Evolutionary conservation across 2,888 invertebrate genomes (phyloP), one percentile per base, ranked within the genome.

Genomic region (Nesidiocoris tenuis): DNA sequence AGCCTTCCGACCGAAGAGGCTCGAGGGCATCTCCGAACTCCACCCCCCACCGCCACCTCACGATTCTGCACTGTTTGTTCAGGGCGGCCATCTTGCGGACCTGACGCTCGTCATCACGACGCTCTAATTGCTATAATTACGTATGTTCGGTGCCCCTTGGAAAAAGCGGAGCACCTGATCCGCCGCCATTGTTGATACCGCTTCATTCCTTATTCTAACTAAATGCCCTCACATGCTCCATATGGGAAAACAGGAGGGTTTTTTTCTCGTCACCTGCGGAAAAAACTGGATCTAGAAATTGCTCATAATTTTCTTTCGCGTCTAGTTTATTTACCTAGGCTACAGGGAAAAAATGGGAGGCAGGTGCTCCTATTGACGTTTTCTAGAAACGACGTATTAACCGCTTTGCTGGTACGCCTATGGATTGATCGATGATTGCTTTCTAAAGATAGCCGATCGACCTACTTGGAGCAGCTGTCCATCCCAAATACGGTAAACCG

Each of bases 51-150:
- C 39, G 3, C 39, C 39, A 12, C 39, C 39, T 39, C 39, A 39
- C 39, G 39, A 39, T 39, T 39, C 39, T 12, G 39, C 39, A 39
- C 39, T 75, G 66, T 75, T 75, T 75, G 74, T 59, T 75, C 19
- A 61, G 39, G 57, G 55, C 74, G 74, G 74, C 74, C 74, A 75
- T 75, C 74, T 75, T 75, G 39, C 39, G 12, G 74, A 75, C 57
- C 74, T 24, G 19, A 63, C 39, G 66, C 66, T 66, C 74, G 74
- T 75, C 74, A 75, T 75, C 66, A 66, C 59, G 74, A 75, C 59
- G 74, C 39, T 66, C 74, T 75, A 75, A 75, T 75, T 75, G 74
- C 74, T 75, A 75, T 75, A 75, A 75, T 75, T 75, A 75, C 74
- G 39, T 39, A 39, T 39, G 39, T 39, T 39, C 39, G 39, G 66